Evolutionary conservation across 1,140 invertebrate species (phyloP).

Genomic region (Brachionus sp.): DNA sequence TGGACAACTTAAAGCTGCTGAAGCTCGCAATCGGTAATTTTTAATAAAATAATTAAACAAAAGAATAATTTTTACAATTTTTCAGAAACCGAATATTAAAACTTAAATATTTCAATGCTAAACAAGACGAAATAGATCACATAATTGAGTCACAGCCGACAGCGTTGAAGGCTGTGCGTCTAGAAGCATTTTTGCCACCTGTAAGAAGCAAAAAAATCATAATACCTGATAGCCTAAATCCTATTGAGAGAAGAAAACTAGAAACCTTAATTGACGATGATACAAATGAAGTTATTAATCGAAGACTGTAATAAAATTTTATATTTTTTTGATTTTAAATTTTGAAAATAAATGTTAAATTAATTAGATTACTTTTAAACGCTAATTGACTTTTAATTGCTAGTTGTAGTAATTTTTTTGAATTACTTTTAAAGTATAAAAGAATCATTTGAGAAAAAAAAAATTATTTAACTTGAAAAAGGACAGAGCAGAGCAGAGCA

Average conservation of each 20-base stretch:
- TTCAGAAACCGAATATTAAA: conserved; percentile 23
- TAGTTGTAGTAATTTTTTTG: too few relatives aligned
- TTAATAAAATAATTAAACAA: neutral
- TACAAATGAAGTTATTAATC: neutral
- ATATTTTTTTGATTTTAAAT: neutral
- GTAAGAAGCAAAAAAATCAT: neutral
- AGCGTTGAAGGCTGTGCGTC: conserved; percentile 5
- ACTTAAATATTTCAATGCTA: neutral
- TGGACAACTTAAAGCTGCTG: conserved; percentile 45
- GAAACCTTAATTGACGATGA: conserved; percentile 29
- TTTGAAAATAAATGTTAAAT: too few relatives aligned
- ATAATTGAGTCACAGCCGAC: conserved; percentile 36
- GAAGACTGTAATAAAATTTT: conserved; percentile 11
- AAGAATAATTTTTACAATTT: neutral
- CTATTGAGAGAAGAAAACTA: conserved; percentile 17
- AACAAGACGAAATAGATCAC: conserved; percentile 41
- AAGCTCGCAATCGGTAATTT: conserved; percentile 32
- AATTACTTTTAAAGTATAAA: too few relatives aligned
- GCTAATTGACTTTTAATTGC: too few relatives aligned
- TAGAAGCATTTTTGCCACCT: conserved; percentile 40
- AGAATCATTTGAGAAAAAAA: too few relatives aligned
- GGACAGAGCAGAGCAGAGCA: too few relatives aligned
- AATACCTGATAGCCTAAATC: conserved; percentile 12
- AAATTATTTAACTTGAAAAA: too few relatives aligned
- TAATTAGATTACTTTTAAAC: too few relatives aligned